Evolutionary conservation across 2,797 vertebrate genomes (phyloP).

Genomic region (Darevskia nairensis): DNA sequence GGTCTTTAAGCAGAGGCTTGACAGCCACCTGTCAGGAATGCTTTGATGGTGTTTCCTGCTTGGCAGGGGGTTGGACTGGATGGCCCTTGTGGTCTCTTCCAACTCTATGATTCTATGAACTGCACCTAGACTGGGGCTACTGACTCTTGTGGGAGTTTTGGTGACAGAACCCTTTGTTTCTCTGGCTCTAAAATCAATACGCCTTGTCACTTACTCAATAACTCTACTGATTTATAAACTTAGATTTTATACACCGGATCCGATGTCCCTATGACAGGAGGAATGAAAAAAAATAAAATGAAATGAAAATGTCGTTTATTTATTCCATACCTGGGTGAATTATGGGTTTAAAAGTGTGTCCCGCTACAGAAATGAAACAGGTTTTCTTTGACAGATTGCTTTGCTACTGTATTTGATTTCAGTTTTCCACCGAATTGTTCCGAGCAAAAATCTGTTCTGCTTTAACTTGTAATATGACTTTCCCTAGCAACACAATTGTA

Average conservation of each 20-base stretch:
- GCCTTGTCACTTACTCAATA: slow-evolving; percentile 20
- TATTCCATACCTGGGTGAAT: slow-evolving; percentile 57
- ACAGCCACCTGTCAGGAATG: too few relatives aligned
- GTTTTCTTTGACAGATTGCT: slow-evolving; percentile 70
- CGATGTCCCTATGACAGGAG: slow-evolving; percentile 54
- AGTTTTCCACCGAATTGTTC: slow-evolving; percentile 57
- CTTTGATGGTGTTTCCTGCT: too few relatives aligned
- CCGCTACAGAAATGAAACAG: slow-evolving; percentile 56
- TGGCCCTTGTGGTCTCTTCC: too few relatives aligned
- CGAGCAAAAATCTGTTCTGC: slow-evolving; percentile 62
- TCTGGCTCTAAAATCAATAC: slow-evolving; percentile 12
- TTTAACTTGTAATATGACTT: slow-evolving; percentile 62
- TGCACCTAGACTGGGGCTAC: neutral
- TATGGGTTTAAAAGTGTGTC: slow-evolving; percentile 64
- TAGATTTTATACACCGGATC: slow-evolving; percentile 44
- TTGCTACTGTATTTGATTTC: slow-evolving; percentile 75
- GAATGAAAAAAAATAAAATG: slow-evolving; percentile 46
- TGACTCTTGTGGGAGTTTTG: neutral
- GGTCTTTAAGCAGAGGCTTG: too few relatives aligned
- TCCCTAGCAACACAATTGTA: slow-evolving; percentile 41
- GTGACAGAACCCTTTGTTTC: slow-evolving; percentile 16
- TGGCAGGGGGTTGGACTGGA: too few relatives aligned
- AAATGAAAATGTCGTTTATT: slow-evolving; percentile 65
- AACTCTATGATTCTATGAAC: too few relatives aligned
- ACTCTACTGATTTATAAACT: slow-evolving; percentile 66